Evolutionary conservation across 2,888 invertebrate species (phyloP).

Genomic region (Trypoxylon attenuatum): DNA sequence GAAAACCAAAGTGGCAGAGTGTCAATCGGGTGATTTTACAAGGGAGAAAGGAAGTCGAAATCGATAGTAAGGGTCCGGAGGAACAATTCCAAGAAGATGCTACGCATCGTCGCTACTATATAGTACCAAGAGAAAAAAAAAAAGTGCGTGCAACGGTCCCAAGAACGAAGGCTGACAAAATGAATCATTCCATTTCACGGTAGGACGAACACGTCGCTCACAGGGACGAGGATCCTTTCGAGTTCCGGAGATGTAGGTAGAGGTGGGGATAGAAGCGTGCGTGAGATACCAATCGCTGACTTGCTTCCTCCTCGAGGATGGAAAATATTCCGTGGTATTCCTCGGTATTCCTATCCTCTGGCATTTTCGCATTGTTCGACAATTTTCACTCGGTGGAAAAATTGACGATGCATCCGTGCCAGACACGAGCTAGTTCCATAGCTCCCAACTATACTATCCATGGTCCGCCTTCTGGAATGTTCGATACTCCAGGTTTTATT

Average conservation of each 20-base stretch:
- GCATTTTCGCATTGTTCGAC: constrained; percentile 29
- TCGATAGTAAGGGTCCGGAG: too few relatives aligned
- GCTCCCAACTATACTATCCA: neutral
- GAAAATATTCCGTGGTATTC: too few relatives aligned
- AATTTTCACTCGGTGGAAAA: constrained; percentile 34
- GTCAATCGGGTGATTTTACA: too few relatives aligned
- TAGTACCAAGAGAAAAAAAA: constrained; percentile 9
- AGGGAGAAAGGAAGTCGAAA: too few relatives aligned
- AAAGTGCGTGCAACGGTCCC: constrained; percentile 47
- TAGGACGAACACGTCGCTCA: constrained; percentile 67
- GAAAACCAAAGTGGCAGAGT: too few relatives aligned
- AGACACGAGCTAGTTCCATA: constrained; percentile 2
- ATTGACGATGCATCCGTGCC: constrained; percentile 37
- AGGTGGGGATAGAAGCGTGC: constrained; percentile 29
- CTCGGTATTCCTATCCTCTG: neutral
- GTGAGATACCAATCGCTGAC: constrained; percentile 38
- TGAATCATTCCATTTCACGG: constrained; percentile 71
- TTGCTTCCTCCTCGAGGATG: too few relatives aligned
- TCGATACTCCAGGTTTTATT: neutral
- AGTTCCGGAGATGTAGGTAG: too few relatives aligned
- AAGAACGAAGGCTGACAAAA: constrained; percentile 54
- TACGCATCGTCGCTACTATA: too few relatives aligned
- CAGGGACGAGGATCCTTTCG: constrained; percentile 52
- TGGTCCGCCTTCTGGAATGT: neutral
- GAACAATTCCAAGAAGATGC: too few relatives aligned